Conservation (phyloP, 2,797 vertebrate genomes). For the Fundulus diaphanus region DNA sequence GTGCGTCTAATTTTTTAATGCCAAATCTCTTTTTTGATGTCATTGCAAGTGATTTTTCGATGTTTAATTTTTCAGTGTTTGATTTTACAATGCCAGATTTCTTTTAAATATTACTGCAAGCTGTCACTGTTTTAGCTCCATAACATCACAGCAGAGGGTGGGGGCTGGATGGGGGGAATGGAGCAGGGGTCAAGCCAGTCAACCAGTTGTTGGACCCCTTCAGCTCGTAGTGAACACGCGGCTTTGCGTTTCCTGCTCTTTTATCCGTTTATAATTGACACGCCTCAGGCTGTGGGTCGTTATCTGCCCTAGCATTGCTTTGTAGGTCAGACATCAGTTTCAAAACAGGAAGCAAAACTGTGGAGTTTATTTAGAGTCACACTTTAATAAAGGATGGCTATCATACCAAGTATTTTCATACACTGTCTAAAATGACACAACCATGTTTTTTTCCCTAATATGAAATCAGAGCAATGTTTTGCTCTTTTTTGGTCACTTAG, state of each 20-base stretch:
- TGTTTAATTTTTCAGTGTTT: too few species aligned
- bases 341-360: not conserved
- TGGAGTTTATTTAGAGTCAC: not conserved
- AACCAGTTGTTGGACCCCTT: conserved; percentile 64
- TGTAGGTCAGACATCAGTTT: conserved; percentile 20
- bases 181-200: conserved; percentile 62
- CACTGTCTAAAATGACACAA: too few species aligned
- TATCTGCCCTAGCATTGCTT: not conserved
- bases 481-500: too few species aligned
- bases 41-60: too few species aligned
- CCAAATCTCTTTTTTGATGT: too few species aligned
- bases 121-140: too few species aligned
- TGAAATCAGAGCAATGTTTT: too few species aligned
- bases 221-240: conserved; percentile 51
- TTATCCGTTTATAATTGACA: conserved; percentile 46
- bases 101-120: too few species aligned
- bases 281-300: conserved; percentile 33
- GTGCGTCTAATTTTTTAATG: too few species aligned
- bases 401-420: too few species aligned
- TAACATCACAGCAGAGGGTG: conserved; percentile 80
- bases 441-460: too few species aligned
- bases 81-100: too few species aligned
- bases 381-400: not conserved
- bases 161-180: not conserved
- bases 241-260: conserved; percentile 63